Conservation (phyloP, 2,797 vertebrate genomes). For the Sebastes hopkinsi region DNA sequence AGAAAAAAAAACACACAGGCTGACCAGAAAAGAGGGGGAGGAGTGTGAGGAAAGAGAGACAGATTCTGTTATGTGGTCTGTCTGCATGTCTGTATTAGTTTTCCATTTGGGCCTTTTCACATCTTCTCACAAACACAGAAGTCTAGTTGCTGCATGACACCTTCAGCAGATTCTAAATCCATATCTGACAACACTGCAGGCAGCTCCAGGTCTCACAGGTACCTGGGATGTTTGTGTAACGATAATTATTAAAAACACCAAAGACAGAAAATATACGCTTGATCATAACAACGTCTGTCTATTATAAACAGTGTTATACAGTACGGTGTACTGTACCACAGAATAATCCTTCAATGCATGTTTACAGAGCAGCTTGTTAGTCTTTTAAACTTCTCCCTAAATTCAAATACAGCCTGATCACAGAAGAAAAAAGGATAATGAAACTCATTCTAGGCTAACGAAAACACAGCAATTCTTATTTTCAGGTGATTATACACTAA, state of each 20-base stretch:
- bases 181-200: not conserved
- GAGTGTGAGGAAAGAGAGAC: constrained; percentile 64
- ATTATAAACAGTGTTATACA: not conserved
- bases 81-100: constrained; percentile 63
- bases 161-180: not conserved
- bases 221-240: not conserved
- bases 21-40: constrained; percentile 60
- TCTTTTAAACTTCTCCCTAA: not conserved
- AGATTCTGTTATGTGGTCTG: constrained; percentile 72
- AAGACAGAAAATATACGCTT: not conserved
- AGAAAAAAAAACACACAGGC: constrained; percentile 59
- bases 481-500: too few species aligned
- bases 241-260: not conserved
- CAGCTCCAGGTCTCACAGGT: not conserved
- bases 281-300: not conserved
- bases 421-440: not conserved
- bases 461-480: not conserved
- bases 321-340: not conserved
- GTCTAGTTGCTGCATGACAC: constrained; percentile 35
- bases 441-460: not conserved
- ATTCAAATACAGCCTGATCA: not conserved
- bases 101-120: constrained; percentile 60
- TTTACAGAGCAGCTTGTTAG: not conserved
- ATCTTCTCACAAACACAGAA: constrained; percentile 56
- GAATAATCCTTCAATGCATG: not conserved